Evolutionary conservation across 2,113 vertebrate genomes (phyloP).

Genomic region (Lasiurus cinereus): DNA sequence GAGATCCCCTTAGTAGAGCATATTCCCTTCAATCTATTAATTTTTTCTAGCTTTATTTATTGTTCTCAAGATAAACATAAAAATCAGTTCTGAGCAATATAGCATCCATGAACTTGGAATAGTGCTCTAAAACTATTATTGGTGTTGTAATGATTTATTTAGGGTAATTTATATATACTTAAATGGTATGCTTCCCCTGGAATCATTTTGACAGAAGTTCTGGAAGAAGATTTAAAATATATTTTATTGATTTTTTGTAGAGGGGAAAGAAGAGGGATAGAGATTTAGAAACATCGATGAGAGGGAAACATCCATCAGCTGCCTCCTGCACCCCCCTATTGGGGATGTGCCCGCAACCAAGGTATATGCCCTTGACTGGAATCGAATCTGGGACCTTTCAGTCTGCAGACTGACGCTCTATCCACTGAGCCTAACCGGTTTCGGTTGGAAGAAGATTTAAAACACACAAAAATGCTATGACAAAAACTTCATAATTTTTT

Average conservation of each 20-base stretch:
- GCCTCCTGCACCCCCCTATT: no score
- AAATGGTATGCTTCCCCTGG: background rate
- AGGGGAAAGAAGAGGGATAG: no score
- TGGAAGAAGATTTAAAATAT: slow-evolving; percentile 39
- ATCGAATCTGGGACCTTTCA: no score
- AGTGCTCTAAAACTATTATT: slow-evolving; percentile 4
- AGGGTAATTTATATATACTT: background rate
- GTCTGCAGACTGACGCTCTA: no score
- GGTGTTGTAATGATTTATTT: background rate
- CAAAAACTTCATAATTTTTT: background rate
- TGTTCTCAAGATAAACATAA: background rate
- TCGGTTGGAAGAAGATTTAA: slow-evolving; percentile 20
- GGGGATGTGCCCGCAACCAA: no score
- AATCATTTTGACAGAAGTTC: slow-evolving; percentile 14
- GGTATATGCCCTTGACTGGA: no score
- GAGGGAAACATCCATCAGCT: no score
- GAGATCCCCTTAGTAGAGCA: background rate
- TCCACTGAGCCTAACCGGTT: no score
- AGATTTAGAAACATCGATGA: no score
- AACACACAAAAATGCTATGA: background rate
- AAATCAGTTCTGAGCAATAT: background rate
- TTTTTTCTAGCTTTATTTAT: slow-evolving; percentile 41
- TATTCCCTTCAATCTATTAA: background rate
- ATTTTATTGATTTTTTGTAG: no score
- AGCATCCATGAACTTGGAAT: background rate